These are phyloP conservation scores for Drosophila percnosoma DNA, from an alignment of 2,888 invertebrate genomes.

Conservation along the genomic window DNA sequence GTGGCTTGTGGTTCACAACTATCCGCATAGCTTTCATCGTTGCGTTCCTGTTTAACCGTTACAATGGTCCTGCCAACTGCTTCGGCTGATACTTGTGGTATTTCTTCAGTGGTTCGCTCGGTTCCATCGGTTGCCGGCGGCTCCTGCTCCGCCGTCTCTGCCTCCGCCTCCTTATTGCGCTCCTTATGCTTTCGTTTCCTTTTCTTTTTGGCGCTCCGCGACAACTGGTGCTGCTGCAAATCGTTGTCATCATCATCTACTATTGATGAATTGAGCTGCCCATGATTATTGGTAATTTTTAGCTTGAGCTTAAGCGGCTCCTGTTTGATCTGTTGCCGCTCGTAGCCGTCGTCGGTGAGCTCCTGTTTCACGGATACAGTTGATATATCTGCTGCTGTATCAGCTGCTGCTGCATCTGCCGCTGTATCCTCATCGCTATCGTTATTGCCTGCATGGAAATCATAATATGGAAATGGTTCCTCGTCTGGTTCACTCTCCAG, in stretches of 20 bases:
- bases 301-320: constrained; percentile 79
- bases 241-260: constrained; percentile 77
- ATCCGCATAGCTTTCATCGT: constrained; percentile 49
- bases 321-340: constrained; percentile 42
- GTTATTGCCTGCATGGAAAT: constrained; percentile 48
- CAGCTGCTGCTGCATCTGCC: constrained; percentile 22
- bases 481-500: constrained; percentile 47
- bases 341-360: constrained; percentile 46
- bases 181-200: constrained; percentile 81
- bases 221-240: constrained; percentile 11
- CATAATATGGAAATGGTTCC: constrained; percentile 28
- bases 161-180: constrained; percentile 45
- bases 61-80: constrained; percentile 37
- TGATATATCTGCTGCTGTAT: constrained; percentile 12
- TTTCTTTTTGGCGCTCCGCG: constrained; percentile 78
- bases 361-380: constrained; percentile 73
- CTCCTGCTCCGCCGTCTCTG: constrained; percentile 21
- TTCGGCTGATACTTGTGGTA: constrained; percentile 1
- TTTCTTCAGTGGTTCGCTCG: constrained; percentile 1
- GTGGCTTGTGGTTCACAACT: constrained; percentile 41
- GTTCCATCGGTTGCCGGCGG: not conserved
- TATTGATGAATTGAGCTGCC: constrained; percentile 83
- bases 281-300: constrained; percentile 84
- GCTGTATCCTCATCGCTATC: constrained; percentile 57
- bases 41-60: constrained; percentile 75